phyloP scores from a whole-genome alignment of 2,888 invertebrate genomes.

The Drosophila cracens region DNA sequence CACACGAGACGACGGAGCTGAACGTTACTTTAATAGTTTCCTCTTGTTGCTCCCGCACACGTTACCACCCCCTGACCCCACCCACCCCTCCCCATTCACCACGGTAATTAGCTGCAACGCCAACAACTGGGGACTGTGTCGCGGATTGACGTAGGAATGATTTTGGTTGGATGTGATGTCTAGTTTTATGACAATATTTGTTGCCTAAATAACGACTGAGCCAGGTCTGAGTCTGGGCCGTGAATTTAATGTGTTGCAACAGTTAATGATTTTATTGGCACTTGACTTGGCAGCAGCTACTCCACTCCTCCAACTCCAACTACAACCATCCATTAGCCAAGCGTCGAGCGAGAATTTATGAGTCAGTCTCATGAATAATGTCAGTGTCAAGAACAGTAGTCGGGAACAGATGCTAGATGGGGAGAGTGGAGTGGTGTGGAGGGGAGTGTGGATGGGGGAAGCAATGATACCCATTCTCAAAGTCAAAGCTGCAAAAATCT shows the following conservation, averaged over 20 bases:
- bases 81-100: background rate
- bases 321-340: constrained; percentile 38
- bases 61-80: background rate
- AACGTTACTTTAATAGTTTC: constrained; percentile 63
- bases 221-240: constrained; percentile 39
- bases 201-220: constrained; percentile 46
- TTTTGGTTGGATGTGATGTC: constrained; percentile 32
- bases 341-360: constrained; percentile 54
- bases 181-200: constrained; percentile 67
- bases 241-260: constrained; percentile 73
- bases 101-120: constrained; percentile 61
- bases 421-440: background rate
- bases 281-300: constrained; percentile 51
- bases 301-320: background rate
- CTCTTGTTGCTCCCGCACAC: constrained; percentile 23
- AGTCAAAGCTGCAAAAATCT: constrained; percentile 19
- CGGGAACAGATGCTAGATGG: constrained; percentile 13
- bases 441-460: background rate
- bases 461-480: constrained; percentile 15
- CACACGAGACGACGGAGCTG: constrained; percentile 33
- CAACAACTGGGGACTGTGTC: constrained; percentile 18
- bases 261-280: constrained; percentile 78
- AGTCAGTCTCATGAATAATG: constrained; percentile 66
- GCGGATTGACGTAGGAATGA: constrained; percentile 10
- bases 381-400: constrained; percentile 43